Conservation (phyloP, 2,797 vertebrate genomes). For the Poeciliopsis infans region DNA sequence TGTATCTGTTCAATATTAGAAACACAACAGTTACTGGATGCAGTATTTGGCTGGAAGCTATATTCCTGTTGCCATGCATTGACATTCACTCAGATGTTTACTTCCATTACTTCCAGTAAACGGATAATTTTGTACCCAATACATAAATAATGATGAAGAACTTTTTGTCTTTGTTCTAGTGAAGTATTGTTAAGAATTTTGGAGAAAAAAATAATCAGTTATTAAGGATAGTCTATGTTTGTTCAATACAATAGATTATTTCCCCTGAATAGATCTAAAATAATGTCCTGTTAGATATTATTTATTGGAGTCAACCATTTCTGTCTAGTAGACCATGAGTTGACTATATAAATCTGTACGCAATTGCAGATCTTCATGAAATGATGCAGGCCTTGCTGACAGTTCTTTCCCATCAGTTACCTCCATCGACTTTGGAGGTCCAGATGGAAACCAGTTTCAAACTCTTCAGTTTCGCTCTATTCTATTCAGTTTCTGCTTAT, state of each 20-base stretch:
- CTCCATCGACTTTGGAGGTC: slow-evolving; percentile 47
- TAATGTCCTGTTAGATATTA: neutral
- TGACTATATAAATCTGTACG: neutral
- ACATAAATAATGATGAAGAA: neutral
- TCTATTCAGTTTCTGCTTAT: no score
- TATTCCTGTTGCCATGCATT: neutral
- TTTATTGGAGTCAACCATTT: neutral
- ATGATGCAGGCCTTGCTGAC: slow-evolving; percentile 9
- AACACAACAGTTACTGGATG: neutral
- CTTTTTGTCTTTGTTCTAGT: neutral
- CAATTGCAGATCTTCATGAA: neutral
- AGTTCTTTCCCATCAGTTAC: slow-evolving; percentile 28
- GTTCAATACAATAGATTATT: neutral
- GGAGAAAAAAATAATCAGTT: neutral
- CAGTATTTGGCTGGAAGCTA: neutral
- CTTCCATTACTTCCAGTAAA: neutral
- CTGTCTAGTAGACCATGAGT: neutral
- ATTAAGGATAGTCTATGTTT: neutral
- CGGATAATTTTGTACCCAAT: neutral
- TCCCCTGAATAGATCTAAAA: neutral
- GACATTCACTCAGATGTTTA: neutral
- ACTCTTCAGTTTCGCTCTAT: slow-evolving; percentile 5
- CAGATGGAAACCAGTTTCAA: slow-evolving; percentile 33
- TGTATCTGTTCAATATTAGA: neutral
- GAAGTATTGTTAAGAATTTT: neutral